phyloP scores from a whole-genome alignment of 2,113 vertebrate species.

The Grantiella picta region DNA sequence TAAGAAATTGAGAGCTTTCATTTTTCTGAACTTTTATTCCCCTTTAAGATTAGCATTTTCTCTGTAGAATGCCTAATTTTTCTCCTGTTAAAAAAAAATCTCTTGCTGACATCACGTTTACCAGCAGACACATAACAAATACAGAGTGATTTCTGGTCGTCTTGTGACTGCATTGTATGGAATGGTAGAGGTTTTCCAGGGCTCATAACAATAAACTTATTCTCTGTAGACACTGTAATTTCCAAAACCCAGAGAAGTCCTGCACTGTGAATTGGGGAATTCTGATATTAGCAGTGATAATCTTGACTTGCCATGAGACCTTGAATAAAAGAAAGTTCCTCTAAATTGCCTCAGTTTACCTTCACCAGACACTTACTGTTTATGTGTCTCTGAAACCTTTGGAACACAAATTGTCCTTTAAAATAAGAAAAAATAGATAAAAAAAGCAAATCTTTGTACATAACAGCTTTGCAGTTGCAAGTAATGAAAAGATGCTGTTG shows the following conservation, averaged over 20 bases:
- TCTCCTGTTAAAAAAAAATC: not conserved
- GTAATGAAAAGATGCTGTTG: not conserved
- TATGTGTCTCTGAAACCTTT: not conserved
- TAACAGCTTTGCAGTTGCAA: not conserved
- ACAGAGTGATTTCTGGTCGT: not conserved
- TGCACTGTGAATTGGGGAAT: not conserved
- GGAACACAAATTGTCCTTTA: not conserved
- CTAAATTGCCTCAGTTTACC: not conserved
- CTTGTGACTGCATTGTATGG: not conserved
- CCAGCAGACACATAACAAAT: not conserved
- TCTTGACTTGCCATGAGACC: not conserved
- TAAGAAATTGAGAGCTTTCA: not conserved
- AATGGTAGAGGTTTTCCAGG: not conserved
- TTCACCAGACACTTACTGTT: not conserved
- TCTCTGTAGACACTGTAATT: not conserved
- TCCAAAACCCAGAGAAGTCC: not conserved
- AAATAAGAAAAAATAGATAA: not conserved
- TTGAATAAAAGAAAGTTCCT: not conserved
- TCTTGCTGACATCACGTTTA: not conserved
- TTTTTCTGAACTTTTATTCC: not conserved
- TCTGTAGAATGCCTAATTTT: not conserved
- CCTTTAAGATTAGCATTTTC: not conserved
- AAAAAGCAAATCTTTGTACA: accelerated
- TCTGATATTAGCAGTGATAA: not conserved
- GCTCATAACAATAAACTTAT: not conserved